These are phyloP conservation scores for Drosophila heteroneura DNA, from an alignment of 2,888 invertebrate species.

Conservation along the genomic window DNA sequence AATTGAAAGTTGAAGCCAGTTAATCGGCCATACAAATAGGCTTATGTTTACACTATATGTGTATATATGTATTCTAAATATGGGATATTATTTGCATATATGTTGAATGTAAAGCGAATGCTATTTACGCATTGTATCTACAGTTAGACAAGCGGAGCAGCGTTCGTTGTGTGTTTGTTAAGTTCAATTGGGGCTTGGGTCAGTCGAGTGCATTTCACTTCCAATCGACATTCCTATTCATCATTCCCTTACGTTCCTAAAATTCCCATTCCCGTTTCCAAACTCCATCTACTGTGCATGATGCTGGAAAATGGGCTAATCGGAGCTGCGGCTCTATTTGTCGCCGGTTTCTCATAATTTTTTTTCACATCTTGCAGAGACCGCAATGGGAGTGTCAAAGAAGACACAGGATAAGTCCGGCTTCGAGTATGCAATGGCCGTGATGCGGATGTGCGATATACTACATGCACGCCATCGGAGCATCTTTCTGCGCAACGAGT, in stretches of 20 bases:
- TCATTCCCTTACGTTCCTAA: neutral
- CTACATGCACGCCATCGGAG: slow-evolving; percentile 93
- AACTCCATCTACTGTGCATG: slow-evolving; percentile 6
- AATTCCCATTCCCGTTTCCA: neutral
- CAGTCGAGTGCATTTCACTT: slow-evolving; percentile 77
- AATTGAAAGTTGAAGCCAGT: neutral
- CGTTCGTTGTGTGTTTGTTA: slow-evolving; percentile 68
- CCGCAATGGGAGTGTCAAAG: slow-evolving; percentile 95
- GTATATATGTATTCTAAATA: neutral
- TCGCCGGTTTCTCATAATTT: neutral
- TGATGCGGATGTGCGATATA: slow-evolving; percentile 96
- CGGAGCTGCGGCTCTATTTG: slow-evolving; percentile 12
- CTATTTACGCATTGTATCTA: slow-evolving; percentile 62
- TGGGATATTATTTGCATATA: neutral
- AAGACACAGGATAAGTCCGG: slow-evolving; percentile 92
- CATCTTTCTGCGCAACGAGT: slow-evolving; percentile 91
- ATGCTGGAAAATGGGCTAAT: slow-evolving; percentile 15
- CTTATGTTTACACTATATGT: neutral
- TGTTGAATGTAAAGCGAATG: slow-evolving; percentile 31
- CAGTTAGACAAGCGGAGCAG: slow-evolving; percentile 58
- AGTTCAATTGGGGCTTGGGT: slow-evolving; percentile 74
- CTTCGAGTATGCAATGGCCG: slow-evolving; percentile 94
- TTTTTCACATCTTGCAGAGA: slow-evolving; percentile 87
- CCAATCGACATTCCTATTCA: slow-evolving; percentile 25
- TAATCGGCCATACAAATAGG: neutral